phyloP scores from a whole-genome alignment of 1,140 invertebrate species.

The Grapholita molesta region DNA sequence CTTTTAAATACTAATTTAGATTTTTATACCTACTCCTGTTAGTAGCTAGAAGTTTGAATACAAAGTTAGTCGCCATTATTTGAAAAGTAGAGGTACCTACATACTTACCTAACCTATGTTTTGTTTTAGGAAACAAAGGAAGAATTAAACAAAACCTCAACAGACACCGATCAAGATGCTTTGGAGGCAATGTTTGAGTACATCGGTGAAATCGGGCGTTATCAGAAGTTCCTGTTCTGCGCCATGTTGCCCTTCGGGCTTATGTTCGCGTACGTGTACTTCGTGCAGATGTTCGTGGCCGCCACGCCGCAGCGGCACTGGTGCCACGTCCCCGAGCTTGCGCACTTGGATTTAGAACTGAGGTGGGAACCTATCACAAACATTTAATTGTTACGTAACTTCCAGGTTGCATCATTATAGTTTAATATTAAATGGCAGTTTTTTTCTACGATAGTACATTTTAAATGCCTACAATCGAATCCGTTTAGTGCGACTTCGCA shows the following conservation, averaged over 20 bases:
- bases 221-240: constrained; percentile 83
- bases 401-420: too few relatives aligned
- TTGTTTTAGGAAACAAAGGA: constrained; percentile 44
- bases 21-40: too few relatives aligned
- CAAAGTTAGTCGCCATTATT: too few relatives aligned
- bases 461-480: too few relatives aligned
- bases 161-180: constrained; percentile 59
- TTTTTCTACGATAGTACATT: too few relatives aligned
- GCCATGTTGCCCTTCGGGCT: constrained; percentile 73
- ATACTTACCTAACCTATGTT: not conserved
- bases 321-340: constrained; percentile 79
- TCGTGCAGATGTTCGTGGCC: constrained; percentile 85
- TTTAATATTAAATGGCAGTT: too few relatives aligned
- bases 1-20: too few relatives aligned
- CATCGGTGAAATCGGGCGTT: constrained; percentile 82
- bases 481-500: too few relatives aligned
- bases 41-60: too few relatives aligned
- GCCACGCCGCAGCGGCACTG: constrained; percentile 79
- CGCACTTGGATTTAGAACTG: constrained; percentile 52
- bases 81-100: not conserved
- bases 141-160: constrained; percentile 43
- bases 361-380: constrained; percentile 37
- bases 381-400: too few relatives aligned
- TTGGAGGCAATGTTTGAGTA: constrained; percentile 80
- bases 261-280: constrained; percentile 83